Base-by-base conservation (phyloP, 2,113 vertebrate species). In the Lepus americanus region DNA sequence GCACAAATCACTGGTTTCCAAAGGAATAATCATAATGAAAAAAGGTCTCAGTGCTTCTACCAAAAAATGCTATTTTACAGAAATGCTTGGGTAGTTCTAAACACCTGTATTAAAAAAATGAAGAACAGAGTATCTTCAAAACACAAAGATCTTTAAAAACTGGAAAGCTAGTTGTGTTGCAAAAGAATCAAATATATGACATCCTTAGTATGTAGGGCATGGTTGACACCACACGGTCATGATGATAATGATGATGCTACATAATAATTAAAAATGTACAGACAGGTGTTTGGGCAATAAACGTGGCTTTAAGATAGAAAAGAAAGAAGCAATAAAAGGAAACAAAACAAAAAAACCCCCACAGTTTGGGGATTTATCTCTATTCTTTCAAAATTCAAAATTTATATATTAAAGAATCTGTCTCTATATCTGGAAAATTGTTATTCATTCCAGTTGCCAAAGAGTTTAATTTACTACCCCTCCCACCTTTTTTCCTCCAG, bases 1-100 rank as follows among this genome's bases (percentile, higher is more conserved):
- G 87, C 66, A 95, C 70, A 96, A 92, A 92, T 89, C 91, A 91
- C 9, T 91, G 67, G 27, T 76, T 95, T 96, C 72, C 89, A 84
- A 95, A 95, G 91, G 49, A 87, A 82, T 87, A 73, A 53, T 67
- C n/a, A 59, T 59, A 59, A 59, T 59, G 55, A 59, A 85, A 70
- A 86, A 91, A 70, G 51, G 51, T 39, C 25, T 91, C 5, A 9
- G 55, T 87, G 23, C 16, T 55, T 95, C 66, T 87, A 84, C 59
- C 33, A 95, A 88, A 59, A 91, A 95, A 87, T 36, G 36, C 31
- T 39, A 85, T 84, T 94, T 93, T 79, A 64, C n/a, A 87, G 79
- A 82, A 85, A 87, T 67, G 25, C 94, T 94, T 89, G 78, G 51
- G 78, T 74, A 89, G 73, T 29, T 90, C 70, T 59, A 72, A 94